Conservation (phyloP, 2,888 invertebrate species). For the Hirtodrosophila trivittata region DNA sequence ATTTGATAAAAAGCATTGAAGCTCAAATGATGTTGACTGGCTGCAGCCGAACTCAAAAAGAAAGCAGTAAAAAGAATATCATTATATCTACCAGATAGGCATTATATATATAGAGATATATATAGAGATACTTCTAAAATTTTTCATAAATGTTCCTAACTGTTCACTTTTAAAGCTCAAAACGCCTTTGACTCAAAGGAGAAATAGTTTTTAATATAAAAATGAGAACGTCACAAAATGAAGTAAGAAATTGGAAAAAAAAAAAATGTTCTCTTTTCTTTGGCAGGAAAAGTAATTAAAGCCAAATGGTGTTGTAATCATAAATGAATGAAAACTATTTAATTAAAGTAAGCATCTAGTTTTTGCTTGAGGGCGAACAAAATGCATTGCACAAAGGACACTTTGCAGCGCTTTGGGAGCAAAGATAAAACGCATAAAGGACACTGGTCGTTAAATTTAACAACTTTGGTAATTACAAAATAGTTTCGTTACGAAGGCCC, state of each 20-base stretch:
- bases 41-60: no score
- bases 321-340: constrained; percentile 58
- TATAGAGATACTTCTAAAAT: no score
- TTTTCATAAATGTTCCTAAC: no score
- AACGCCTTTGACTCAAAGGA: no score
- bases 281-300: constrained; percentile 31
- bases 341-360: constrained; percentile 26
- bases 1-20: no score
- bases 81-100: no score
- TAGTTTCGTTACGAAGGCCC: constrained; percentile 49
- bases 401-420: constrained; percentile 3
- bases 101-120: no score
- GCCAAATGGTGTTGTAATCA: constrained; percentile 48
- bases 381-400: constrained; percentile 22
- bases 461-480: constrained; percentile 75
- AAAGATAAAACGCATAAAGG: constrained; percentile 9
- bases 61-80: no score
- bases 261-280: neutral
- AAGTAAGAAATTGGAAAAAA: neutral
- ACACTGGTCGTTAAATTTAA: constrained; percentile 62
- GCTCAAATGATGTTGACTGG: no score
- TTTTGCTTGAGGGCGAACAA: neutral
- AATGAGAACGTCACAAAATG: no score
- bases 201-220: no score
- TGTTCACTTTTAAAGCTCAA: no score